Evolutionary conservation across 2,797 vertebrate genomes (phyloP).

Genomic region (Thamnophis elegans): DNA sequence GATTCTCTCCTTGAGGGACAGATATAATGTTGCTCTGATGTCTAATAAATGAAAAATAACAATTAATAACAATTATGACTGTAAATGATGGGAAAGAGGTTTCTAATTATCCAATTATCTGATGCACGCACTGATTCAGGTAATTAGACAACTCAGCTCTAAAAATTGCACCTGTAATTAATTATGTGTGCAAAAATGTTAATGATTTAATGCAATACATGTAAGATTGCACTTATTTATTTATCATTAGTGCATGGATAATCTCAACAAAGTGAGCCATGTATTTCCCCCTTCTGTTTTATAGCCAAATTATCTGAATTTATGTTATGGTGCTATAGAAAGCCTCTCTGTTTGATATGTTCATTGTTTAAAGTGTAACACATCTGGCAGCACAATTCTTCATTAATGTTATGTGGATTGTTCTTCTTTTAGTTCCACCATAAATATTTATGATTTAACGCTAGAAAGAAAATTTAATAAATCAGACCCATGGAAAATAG

Average conservation of each 20-base stretch:
- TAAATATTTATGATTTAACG: constrained; percentile 12
- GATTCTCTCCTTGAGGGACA: not conserved
- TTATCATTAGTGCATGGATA: not conserved
- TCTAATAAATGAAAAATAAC: constrained; percentile 35
- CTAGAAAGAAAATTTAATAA: not conserved
- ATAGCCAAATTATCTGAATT: constrained; percentile 21
- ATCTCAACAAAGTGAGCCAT: not conserved
- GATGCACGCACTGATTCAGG: constrained; percentile 38
- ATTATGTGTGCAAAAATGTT: constrained; percentile 49
- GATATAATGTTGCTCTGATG: constrained; percentile 7
- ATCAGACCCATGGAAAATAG: not conserved
- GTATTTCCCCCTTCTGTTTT: not conserved
- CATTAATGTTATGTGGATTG: constrained; percentile 19
- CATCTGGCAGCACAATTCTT: constrained; percentile 15
- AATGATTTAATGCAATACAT: constrained; percentile 48
- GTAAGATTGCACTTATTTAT: constrained; percentile 17
- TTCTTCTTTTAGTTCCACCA: not conserved
- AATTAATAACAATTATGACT: constrained; percentile 53
- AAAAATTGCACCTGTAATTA: constrained; percentile 49
- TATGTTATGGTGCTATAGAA: constrained; percentile 4
- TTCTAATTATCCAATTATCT: constrained; percentile 55
- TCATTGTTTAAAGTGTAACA: constrained; percentile 23
- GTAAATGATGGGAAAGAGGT: constrained; percentile 41
- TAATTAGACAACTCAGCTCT: constrained; percentile 43
- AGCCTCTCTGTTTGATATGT: not conserved